Evolutionary conservation across 2,797 vertebrate species (phyloP), one percentile per base, ranked within the genome.

Genomic region (Alauda arvensis): DNA sequence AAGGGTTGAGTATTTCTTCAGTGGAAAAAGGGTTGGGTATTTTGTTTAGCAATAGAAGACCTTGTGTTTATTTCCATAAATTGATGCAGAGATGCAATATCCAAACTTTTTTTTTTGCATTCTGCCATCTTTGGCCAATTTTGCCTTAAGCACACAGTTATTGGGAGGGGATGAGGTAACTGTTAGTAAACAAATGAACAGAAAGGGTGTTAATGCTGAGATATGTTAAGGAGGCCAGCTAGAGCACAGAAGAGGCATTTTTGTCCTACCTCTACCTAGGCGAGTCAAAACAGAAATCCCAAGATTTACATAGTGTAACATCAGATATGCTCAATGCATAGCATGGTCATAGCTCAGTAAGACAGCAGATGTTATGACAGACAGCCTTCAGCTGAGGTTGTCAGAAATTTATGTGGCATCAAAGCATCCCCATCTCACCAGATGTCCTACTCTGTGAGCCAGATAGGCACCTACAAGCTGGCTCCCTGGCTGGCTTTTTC

Each of bases 391-490:
- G 65, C 57, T 86, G 86, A 82, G 70, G 39, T 84, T 89, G 68
- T 93, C 83, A 87, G 88, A 87, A 92, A 83, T 91, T 62, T 87
- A 60, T 83, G 68, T 86, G 75, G 75, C 94, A 95, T 92, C 86
- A 93, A 79, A 91, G 82, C 76, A 65, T 85, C 51, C 48, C 37
- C 34, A 75, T 88, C 69, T 88, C 6, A 4, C 76, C 90, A 91
- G 87, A 92, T 91, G 79, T 90, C 87, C 79, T 77, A 34, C 21
- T 88, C 56, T 43, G 16, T 62, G 60, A 87, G 87, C 83, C 79
- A 87, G 72, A 83, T 45, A 88, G 87, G 74, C 72, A 90, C 87
- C 74, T 85, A 74, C 85, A 88, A 83, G 77, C 87, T 91, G 74
- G 51, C 59, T 90, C 21, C 77, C 79, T 80, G 77, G 56, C 74